Evolutionary conservation across 37 sponge, comb jelly and placozoan genomes (phyloP).

Genomic region (Ianthella basta): DNA sequence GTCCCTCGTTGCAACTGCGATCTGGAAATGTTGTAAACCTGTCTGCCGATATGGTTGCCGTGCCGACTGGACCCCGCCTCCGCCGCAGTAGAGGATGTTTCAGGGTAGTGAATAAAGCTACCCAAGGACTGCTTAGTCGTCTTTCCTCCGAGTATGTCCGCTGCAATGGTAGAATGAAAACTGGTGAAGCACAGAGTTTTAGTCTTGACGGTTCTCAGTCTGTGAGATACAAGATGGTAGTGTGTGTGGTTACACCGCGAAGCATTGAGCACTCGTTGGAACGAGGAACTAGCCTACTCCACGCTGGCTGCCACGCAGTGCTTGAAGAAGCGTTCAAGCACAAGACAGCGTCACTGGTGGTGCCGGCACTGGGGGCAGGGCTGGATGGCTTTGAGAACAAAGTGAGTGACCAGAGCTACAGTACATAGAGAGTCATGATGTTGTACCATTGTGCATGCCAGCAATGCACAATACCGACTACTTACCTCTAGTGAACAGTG

Average conservation of each 20-base stretch:
- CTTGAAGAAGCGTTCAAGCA: background rate
- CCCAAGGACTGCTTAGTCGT: background rate
- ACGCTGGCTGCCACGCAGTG: background rate
- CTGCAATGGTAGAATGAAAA: background rate
- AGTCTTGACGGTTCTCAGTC: background rate
- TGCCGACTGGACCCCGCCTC: background rate
- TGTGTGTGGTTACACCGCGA: constrained; percentile 5
- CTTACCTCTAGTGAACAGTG: too few species aligned
- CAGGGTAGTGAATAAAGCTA: background rate
- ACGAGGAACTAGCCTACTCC: background rate
- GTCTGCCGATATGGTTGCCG: background rate
- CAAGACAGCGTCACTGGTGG: background rate
- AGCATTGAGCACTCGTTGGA: background rate
- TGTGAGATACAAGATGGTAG: background rate
- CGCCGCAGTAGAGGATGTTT: background rate
- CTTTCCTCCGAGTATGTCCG: background rate
- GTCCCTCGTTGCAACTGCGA: background rate
- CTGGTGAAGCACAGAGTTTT: background rate
- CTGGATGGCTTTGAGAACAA: background rate
- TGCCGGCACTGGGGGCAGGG: constrained; percentile 3
- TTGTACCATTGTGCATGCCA: too few species aligned
- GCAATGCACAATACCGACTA: too few species aligned
- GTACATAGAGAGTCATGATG: too few species aligned
- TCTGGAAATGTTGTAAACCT: background rate
- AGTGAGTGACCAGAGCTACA: background rate